Conservation (phyloP, 2,888 invertebrate genomes). For the Hydropsyche betteni region DNA sequence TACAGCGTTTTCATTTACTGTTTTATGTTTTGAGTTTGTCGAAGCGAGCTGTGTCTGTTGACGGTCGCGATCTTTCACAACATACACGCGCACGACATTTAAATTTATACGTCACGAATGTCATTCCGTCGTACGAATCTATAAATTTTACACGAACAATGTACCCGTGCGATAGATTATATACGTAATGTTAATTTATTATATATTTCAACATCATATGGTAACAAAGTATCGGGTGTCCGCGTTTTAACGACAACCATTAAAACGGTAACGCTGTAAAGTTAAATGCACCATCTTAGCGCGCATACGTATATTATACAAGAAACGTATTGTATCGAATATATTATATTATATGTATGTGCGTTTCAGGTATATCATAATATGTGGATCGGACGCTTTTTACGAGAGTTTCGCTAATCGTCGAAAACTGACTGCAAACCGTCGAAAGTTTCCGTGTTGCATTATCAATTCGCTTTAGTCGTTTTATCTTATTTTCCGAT, state of each 20-base stretch:
- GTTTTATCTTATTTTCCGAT: not conserved
- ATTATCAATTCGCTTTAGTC: not conserved
- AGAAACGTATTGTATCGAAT: too few relatives aligned
- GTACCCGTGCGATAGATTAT: not conserved
- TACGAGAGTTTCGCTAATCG: too few relatives aligned
- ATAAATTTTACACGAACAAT: conserved; percentile 17
- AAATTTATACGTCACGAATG: not conserved
- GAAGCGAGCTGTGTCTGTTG: too few relatives aligned
- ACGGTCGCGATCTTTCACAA: too few relatives aligned
- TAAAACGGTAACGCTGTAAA: conserved; percentile 24
- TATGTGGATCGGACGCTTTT: too few relatives aligned
- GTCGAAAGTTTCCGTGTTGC: conserved; percentile 11
- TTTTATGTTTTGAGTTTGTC: too few relatives aligned
- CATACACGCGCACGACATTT: too few relatives aligned
- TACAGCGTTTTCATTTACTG: too few relatives aligned
- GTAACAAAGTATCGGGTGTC: conserved; percentile 25
- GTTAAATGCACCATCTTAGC: not conserved
- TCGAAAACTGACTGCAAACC: conserved; percentile 4
- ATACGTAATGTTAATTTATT: conserved; percentile 12
- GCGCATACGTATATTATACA: too few relatives aligned
- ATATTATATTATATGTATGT: too few relatives aligned
- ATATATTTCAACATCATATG: conserved; percentile 12
- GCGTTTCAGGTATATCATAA: too few relatives aligned
- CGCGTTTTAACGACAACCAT: conserved; percentile 22
- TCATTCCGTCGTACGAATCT: conserved; percentile 9